phyloP scores from a whole-genome alignment of 2,888 invertebrate species.

The Phengaris alcon region DNA sequence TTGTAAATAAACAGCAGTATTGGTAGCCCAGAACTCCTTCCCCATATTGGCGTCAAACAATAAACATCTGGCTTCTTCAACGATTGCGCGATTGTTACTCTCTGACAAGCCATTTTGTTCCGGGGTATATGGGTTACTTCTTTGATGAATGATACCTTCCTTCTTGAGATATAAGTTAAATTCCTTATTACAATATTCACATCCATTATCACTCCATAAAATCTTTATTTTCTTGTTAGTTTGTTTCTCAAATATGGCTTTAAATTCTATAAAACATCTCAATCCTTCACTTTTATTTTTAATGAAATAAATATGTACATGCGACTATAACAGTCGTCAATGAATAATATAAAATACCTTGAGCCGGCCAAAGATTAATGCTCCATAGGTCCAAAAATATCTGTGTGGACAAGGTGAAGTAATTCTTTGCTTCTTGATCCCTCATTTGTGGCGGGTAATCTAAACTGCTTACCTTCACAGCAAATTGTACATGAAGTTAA shows the following conservation, averaged over 20 bases:
- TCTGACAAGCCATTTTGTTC: slow-evolving; percentile 18
- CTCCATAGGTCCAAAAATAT: slow-evolving; percentile 12
- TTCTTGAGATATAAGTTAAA: slow-evolving; percentile 3
- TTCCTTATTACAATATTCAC: not conserved
- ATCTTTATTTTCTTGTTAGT: slow-evolving; percentile 21
- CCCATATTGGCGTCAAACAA: not conserved
- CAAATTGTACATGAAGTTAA: slow-evolving; percentile 30
- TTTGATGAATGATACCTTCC: slow-evolving; percentile 29
- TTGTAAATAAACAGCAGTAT: no score
- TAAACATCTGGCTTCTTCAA: not conserved
- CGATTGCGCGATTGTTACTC: not conserved
- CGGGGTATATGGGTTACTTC: not conserved
- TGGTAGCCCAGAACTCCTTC: not conserved
- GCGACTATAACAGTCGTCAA: slow-evolving; percentile 20
- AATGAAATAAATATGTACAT: slow-evolving; percentile 11
- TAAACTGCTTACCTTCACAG: no score
- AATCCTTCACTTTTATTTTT: slow-evolving; percentile 10
- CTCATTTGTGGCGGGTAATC: no score
- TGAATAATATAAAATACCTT: slow-evolving; percentile 20
- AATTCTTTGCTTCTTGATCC: no score
- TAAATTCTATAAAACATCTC: slow-evolving; percentile 8
- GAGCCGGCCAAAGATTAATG: not conserved
- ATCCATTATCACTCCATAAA: not conserved
- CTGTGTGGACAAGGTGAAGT: no score
- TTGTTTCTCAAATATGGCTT: slow-evolving; percentile 29